Base-by-base conservation (phyloP, 2,888 invertebrate species). In the Ophion obscuratus region DNA sequence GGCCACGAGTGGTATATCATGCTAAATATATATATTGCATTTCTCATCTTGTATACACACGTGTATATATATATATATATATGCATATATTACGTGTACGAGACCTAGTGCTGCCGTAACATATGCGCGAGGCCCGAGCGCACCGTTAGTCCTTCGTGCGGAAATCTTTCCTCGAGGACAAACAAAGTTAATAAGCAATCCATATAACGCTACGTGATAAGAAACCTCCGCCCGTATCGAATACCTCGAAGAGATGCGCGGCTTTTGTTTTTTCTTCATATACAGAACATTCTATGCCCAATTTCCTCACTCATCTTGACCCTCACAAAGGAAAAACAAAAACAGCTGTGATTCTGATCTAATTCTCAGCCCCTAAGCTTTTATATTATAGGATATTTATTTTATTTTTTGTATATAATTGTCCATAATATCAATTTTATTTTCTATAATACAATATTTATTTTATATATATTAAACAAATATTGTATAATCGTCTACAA, bases 101-200 rank as follows among this genome's bases (percentile, higher is more conserved):
- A 71, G 61, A 64, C 64, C 91, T 89, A 89, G 89, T 84, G 83
- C 80, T 20, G 64, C 73, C 81, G 75, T 80, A 83, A 87, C 73
- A 59, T 79, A 82, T 75, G 86, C 73, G 79, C 67, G 66, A 73
- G 66, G 74, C 80, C 74, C 83, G 67, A 53, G 84, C 83, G 84
- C 88, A 89, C 91, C 91, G 91, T 91, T 91, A 91, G 88, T 89
- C 90, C 89, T 87, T 88, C 87, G 86, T 86, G 84, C 88, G 88
- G 89, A 89, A 88, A 88, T 87, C 82, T 88, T 89, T 89, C 88
- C 87, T 81, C 88, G 88, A 84, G 86, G 90, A 91, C 91, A 89
- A 90, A 92, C 92, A 90, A 91, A 92, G 92, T 92, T 93, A 93
- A 93, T 93, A 93, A 93, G 92, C 92, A 90, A 92, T 92, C 81